Base-by-base conservation (phyloP, 2,113 vertebrate species). In the Romanogobio albipinnatus region DNA sequence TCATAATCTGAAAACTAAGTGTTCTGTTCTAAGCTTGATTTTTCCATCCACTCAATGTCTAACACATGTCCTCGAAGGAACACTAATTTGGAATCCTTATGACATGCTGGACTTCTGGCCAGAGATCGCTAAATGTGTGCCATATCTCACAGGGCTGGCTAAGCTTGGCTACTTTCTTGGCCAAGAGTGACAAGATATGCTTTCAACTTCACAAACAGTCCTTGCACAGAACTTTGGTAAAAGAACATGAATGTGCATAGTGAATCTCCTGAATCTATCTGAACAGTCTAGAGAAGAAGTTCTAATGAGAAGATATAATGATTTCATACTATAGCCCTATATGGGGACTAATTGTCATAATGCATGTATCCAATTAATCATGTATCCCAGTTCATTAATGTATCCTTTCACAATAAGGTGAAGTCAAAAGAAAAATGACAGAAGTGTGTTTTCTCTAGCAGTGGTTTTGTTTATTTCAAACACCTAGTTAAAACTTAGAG, bases 41-140 rank as follows among this genome's bases (percentile, higher is more conserved):
- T 59, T 49, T 74, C 85, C 80, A 73, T 82, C 62, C 66, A 36
- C 10, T 68, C 9, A 49, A 86, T 76, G 71, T 73, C 59, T 53
- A 86, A 78, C 85, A 88, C 58, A 85, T 88, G 84, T 86, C 66
- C 76, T 80, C 45, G 29, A 61, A 5, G 13, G 14, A 29, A 53
- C 29, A 33, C n/a, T 76, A 84, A 86, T 89, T 78, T 84, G 59
- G 64, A 71, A 19, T 51, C 43, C 71, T 75, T 56, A 70, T 86
- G 39, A 79, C 77, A 82, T 70, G 58, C 6, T 36, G n/a, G 17
- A 39, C n/a, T 73, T 26, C 26, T 76, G 68, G 71, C 84, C 76
- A 86, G 76, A 24, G 26, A 45, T 29, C 7, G 24, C 11, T 36
- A 26, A 62, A 85, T 15, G 26, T 43, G 4, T 36, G 76, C 59